Conservation (phyloP, 2,888 invertebrate genomes). For the Drosophila anomelani region DNA sequence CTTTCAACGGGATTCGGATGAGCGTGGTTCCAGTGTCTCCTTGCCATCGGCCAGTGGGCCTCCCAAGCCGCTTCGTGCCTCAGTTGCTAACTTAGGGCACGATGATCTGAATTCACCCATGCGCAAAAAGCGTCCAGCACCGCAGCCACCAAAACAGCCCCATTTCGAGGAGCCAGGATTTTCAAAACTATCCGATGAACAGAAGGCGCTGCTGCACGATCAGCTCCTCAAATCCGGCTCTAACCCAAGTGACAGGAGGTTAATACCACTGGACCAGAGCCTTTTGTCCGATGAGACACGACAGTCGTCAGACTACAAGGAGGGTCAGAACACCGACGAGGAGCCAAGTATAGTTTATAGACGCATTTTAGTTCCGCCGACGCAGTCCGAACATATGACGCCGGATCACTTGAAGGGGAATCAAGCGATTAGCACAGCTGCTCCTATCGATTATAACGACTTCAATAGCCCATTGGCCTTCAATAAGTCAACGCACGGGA, state of each 20-base stretch:
- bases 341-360: constrained; percentile 18
- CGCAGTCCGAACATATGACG: constrained; percentile 20
- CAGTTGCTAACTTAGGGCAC: not conserved
- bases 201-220: constrained; percentile 21
- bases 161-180: constrained; percentile 23
- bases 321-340: constrained; percentile 20
- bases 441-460: constrained; percentile 19
- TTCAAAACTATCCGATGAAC: constrained; percentile 22
- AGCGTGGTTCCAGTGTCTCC: constrained; percentile 23
- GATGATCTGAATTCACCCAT: constrained; percentile 16
- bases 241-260: constrained; percentile 7
- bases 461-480: constrained; percentile 14
- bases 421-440: constrained; percentile 9
- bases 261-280: constrained; percentile 27
- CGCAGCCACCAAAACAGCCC: constrained; percentile 13
- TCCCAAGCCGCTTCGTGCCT: constrained; percentile 17
- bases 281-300: constrained; percentile 9
- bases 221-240: not conserved
- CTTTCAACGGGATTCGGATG: constrained; percentile 17
- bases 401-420: constrained; percentile 12
- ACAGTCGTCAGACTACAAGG: constrained; percentile 4
- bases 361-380: constrained; percentile 23
- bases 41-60: constrained; percentile 19
- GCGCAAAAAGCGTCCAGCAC: constrained; percentile 26
- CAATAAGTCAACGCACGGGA: constrained; percentile 23